A percentile compares a stretch with the other conserved stretches of the same genome.
Conservation (phyloP, 2,797 vertebrate genomes). For the Mastacembelus armatus region DNA sequence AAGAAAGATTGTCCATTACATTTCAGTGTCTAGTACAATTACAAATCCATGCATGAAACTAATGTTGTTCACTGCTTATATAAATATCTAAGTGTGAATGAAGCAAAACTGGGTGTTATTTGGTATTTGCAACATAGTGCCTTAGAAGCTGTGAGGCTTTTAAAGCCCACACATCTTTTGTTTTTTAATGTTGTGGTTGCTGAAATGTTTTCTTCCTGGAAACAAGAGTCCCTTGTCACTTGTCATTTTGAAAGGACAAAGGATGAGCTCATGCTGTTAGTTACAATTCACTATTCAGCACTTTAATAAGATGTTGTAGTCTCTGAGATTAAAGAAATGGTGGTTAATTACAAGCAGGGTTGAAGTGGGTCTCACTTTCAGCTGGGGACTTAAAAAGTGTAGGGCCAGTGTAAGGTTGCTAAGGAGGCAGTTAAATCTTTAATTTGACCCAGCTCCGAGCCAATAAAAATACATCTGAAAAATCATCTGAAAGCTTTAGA, state of each 20-base stretch:
- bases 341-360: background rate
- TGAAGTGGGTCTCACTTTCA: background rate
- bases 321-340: background rate
- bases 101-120: slow-evolving; percentile 30
- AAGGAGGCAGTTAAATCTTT: background rate
- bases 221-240: background rate
- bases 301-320: background rate
- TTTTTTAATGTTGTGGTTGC: background rate
- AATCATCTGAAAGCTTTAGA: too few relatives aligned
- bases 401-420: background rate
- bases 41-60: slow-evolving; percentile 24
- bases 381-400: background rate
- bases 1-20: too few relatives aligned
- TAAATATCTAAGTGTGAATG: slow-evolving; percentile 45
- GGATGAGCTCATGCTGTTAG: slow-evolving; percentile 16
- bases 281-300: slow-evolving; percentile 1
- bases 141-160: background rate
- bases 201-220: too few relatives aligned
- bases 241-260: slow-evolving; percentile 51
- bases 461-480: background rate
- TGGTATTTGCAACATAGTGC: background rate
- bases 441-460: background rate
- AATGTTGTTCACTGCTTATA: slow-evolving; percentile 12
- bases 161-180: slow-evolving; percentile 26
- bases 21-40: too few relatives aligned